Evolutionary conservation across 2,888 invertebrate genomes (phyloP).

Genomic region (Julus scandinavius): DNA sequence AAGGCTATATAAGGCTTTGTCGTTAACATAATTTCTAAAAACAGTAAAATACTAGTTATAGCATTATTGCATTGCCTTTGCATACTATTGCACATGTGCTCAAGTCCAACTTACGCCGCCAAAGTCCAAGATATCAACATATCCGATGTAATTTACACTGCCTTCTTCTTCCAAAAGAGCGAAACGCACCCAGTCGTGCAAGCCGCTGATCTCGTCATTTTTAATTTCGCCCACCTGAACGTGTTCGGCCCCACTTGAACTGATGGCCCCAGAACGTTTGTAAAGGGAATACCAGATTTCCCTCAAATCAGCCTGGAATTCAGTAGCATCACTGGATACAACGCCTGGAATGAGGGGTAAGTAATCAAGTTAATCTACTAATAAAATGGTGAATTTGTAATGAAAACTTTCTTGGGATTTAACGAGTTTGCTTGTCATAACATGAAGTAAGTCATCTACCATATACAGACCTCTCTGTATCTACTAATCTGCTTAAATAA

Average conservation of each 20-base stretch:
- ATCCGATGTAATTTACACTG: constrained; percentile 81
- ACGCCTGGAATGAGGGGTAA: not conserved
- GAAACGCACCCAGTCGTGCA: constrained; percentile 93
- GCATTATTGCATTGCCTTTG: not conserved
- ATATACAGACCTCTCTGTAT: too few species aligned
- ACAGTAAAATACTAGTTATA: not conserved
- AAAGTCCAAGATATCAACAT: constrained; percentile 77
- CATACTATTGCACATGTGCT: not conserved
- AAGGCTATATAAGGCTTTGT: too few species aligned
- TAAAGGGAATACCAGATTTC: constrained; percentile 67
- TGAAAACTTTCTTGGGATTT: constrained; percentile 26
- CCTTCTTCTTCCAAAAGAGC: constrained; percentile 79
- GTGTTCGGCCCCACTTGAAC: constrained; percentile 93
- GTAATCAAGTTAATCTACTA: not conserved
- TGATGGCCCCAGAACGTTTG: constrained; percentile 67
- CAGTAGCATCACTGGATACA: constrained; percentile 45
- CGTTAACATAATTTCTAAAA: too few species aligned
- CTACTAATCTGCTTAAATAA: too few species aligned
- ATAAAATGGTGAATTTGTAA: not conserved
- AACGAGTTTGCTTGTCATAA: too few species aligned
- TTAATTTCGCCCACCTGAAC: constrained; percentile 89
- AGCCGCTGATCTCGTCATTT: constrained; percentile 77
- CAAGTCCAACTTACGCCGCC: constrained; percentile 63
- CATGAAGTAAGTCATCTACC: too few species aligned
- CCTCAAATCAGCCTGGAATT: constrained; percentile 62